phyloP scores from a whole-genome alignment of 1,140 invertebrate species.

The Teleopsis dalmanni region DNA sequence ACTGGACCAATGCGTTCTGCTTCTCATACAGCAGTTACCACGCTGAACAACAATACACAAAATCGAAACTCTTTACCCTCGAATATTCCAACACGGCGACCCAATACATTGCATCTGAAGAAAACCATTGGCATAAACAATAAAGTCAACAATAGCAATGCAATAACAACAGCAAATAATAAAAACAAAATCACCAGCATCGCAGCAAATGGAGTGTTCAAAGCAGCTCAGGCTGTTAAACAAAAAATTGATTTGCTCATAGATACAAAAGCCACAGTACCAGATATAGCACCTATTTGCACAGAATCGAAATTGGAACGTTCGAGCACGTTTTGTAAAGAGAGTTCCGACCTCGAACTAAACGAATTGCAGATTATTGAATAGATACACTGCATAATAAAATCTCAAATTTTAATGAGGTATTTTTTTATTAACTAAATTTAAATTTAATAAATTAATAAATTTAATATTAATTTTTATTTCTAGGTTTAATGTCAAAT shows the following conservation, averaged over 20 bases:
- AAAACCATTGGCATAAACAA: slow-evolving; percentile 21
- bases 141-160: slow-evolving; percentile 10
- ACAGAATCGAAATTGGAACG: slow-evolving; percentile 40
- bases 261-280: slow-evolving; percentile 16
- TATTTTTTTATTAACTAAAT: no score
- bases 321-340: slow-evolving; percentile 43
- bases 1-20: slow-evolving; percentile 32
- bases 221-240: slow-evolving; percentile 29
- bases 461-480: no score
- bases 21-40: slow-evolving; percentile 37
- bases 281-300: slow-evolving; percentile 9
- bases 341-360: slow-evolving; percentile 31
- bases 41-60: slow-evolving; percentile 31
- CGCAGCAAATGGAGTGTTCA: slow-evolving; percentile 16
- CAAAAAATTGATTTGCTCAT: slow-evolving; percentile 39
- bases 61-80: slow-evolving; percentile 34
- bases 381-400: slow-evolving; percentile 19
- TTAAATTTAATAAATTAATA: no score
- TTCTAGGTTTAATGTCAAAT: no score
- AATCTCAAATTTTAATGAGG: not conserved
- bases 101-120: slow-evolving; percentile 39
- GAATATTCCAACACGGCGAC: slow-evolving; percentile 37
- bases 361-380: slow-evolving; percentile 41
- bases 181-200: slow-evolving; percentile 9
- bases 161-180: slow-evolving; percentile 11